A percentile compares a stretch with the other conserved stretches of the same genome.
These are phyloP conservation scores for Astropecten irregularis DNA, from an alignment of 53 echinoderm and acorn worm genomes.

Conservation along the genomic window DNA sequence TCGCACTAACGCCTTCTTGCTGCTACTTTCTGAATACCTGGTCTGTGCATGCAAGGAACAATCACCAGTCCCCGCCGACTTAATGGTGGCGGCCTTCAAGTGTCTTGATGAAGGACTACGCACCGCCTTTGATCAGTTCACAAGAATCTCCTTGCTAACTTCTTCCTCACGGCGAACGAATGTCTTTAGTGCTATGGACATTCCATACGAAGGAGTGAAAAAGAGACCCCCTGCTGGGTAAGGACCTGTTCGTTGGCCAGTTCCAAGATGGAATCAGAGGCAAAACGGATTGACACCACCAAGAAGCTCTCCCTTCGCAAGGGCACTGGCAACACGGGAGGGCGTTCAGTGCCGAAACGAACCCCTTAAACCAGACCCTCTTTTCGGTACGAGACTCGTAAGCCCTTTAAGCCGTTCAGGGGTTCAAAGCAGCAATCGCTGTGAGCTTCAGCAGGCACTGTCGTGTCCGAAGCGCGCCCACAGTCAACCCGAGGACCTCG, in stretches of 20 bases:
- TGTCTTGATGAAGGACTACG: too few species aligned
- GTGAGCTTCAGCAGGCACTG: too few species aligned
- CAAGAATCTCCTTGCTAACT: not conserved
- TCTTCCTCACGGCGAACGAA: not conserved
- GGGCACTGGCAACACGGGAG: not conserved
- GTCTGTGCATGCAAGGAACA: not conserved
- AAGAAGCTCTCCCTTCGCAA: too few species aligned
- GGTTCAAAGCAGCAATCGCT: too few species aligned
- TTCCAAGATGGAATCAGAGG: not conserved
- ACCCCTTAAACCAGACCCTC: too few species aligned
- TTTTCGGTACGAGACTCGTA: not conserved
- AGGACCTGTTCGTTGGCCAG: not conserved
- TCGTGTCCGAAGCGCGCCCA: too few species aligned
- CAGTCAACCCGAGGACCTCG: too few species aligned
- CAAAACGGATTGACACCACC: too few species aligned
- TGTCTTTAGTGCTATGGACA: too few species aligned
- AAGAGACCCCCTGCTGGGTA: too few species aligned
- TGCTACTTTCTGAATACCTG: conserved; percentile 3
- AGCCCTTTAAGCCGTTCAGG: not conserved
- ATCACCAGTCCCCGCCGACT: not conserved
- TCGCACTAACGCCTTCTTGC: not conserved
- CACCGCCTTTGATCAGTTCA: not conserved
- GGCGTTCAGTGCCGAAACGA: not conserved
- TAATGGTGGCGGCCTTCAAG: too few species aligned
- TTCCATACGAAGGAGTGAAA: too few species aligned